Evolutionary conservation across 2,888 invertebrate genomes (phyloP), one percentile per base, ranked within the genome.

Genomic region (Yponomeuta sedellus): DNA sequence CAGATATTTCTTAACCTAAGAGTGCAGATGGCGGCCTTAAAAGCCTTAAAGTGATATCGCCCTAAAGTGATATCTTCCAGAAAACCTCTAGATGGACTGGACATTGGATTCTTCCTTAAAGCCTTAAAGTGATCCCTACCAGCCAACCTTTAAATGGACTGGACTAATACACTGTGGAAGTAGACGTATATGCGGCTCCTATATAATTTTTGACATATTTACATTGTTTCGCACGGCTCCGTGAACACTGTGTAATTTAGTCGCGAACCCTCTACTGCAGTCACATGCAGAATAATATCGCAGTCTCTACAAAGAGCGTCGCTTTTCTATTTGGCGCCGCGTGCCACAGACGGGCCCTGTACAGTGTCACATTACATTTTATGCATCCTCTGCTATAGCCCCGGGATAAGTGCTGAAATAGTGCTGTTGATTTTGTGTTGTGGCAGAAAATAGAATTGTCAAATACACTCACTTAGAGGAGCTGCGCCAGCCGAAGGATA

Each of bases 351-450:
- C 44, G 44, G 44, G 44, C 44, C 16, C 44, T 52, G 44, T 52
- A 52, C 44, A 52, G 44, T 52, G 44, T 52, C 44, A 52, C 44
- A 52, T 52, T 52, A 52, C 44, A 52, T 52, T 52, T 52, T 52
- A 52, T 52, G 44, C 44, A 16, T 52, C 12, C 44, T 52, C 16
- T 16, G 16, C 16, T 16, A 52, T 52, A 52, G 44, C 44, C n/a
- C 44, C 44, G 44, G 44, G 44, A 52, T 1, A 52, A 12, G 44
- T 52, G 44, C 44, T 52, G 12, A 52, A 52, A 52, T 52, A 52
- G 16, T 52, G 44, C 16, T 52, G 44, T 52, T 52, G 16, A 16
- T 52, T 52, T 52, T 52, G 12, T 16, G 44, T 52, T 52, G 44
- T 12, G 16, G 12, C 16, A 52, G 44, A 52, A 52, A 52, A 52